These are phyloP conservation scores for Volucella zonaria DNA, from an alignment of 2,888 invertebrate species.

Conservation along the genomic window DNA sequence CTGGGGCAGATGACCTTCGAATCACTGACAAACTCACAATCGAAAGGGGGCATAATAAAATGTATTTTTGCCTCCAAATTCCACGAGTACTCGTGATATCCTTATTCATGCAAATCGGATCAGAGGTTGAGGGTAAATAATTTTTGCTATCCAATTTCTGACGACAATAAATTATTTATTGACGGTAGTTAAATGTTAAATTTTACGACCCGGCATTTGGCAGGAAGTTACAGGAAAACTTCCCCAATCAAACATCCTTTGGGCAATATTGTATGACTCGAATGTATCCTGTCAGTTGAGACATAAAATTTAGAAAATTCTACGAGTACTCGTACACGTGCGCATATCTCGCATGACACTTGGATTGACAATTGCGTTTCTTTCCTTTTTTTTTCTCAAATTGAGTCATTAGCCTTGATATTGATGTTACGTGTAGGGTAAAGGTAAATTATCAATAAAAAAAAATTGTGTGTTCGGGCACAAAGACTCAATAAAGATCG, in stretches of 20 bases:
- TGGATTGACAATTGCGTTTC: background rate
- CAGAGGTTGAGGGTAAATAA: background rate
- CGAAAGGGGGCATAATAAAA: slow-evolving; percentile 16
- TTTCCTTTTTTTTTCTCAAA: background rate
- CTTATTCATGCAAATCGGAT: background rate
- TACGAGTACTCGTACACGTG: background rate
- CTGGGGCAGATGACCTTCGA: background rate
- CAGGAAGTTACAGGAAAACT: slow-evolving; percentile 42
- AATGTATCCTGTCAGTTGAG: slow-evolving; percentile 17
- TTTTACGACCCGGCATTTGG: slow-evolving; percentile 37
- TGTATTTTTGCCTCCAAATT: too few relatives aligned
- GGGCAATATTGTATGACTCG: slow-evolving; percentile 25
- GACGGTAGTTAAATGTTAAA: slow-evolving; percentile 49
- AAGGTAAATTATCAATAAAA: background rate
- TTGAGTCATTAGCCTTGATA: slow-evolving; percentile 21
- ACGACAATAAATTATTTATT: slow-evolving; percentile 58
- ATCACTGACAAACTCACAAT: slow-evolving; percentile 11
- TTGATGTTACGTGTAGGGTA: background rate
- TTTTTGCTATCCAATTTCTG: slow-evolving; percentile 57
- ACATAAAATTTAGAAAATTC: slow-evolving; percentile 42
- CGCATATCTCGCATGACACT: background rate
- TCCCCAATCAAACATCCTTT: slow-evolving; percentile 35
- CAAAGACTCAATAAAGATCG: too few relatives aligned
- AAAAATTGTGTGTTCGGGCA: background rate
- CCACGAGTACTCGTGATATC: too few relatives aligned